Base-by-base conservation (phyloP, 2,797 vertebrate genomes). In the Coregonus sp. region DNA sequence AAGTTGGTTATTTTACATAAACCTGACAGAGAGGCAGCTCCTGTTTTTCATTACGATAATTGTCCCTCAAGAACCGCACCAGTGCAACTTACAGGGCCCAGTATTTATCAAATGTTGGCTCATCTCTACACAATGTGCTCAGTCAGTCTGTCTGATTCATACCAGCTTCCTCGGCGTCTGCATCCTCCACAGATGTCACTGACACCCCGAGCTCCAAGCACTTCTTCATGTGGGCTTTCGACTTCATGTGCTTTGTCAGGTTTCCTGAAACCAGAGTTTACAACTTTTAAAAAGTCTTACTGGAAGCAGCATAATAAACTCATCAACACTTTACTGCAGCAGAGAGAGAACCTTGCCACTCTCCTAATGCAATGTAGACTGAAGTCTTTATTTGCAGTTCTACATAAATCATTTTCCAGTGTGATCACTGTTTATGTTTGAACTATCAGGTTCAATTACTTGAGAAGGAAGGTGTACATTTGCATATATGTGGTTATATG, bases 241-340 rank as follows among this genome's bases (percentile, higher is more conserved):
- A 99, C 92, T 99, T 99, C 98, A 99, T 99, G 94, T 99, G 98
- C 92, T 99, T 99, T 3, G 98, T 99, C 87, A 99, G 93, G 91
- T 99, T 99, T 94, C 98, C 98, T 99, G 65, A 69, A 90, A 82
- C 29, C 33, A 75, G 31, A 81, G 68, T 51, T 68, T 14, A 80
- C 75, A 25, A 37, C 72, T 29, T 70, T 74, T 12, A 74, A 72
- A 70, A 56, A 59, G 15, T 20, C 29, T 20, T 70, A 40, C 15
- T 25, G 33, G 31, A 67, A 73, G 35, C 56, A 73, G 18, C 66
- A 68, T 33, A 70, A 72, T 77, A 54, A 31, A 68, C 14, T 12
- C 68, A 79, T 77, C 72, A 78, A 51, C 3, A 72, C 59, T 37
- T 47, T 47, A 47, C 40, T 63, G 83, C 68, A 40, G 14, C 16